phyloP scores from a whole-genome alignment of 2,888 invertebrate species.

The Rutpela maculata region DNA sequence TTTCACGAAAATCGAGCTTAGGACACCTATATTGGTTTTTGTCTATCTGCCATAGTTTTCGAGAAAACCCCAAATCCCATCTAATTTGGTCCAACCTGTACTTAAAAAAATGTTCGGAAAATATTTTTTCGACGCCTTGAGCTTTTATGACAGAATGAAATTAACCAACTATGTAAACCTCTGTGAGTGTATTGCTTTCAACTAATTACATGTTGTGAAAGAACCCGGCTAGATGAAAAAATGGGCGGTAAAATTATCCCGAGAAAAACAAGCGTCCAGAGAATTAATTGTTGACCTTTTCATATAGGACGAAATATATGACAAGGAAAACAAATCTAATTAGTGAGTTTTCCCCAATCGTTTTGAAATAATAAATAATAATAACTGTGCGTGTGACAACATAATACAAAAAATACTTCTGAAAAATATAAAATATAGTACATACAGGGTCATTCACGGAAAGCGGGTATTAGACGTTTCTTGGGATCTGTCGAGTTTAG shows the following conservation, averaged over 20 bases:
- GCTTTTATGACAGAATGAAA: neutral
- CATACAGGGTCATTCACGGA: no score
- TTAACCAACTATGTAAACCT: constrained; percentile 3
- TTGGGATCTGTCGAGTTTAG: no score
- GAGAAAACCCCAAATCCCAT: no score
- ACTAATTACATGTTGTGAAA: neutral
- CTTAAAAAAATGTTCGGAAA: no score
- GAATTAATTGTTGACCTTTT: neutral
- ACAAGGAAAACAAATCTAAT: neutral
- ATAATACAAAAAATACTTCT: no score
- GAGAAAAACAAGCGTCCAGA: neutral
- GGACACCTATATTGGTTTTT: no score
- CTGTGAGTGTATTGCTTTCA: neutral
- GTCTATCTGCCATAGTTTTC: no score
- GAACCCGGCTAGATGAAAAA: neutral
- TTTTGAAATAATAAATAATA: neutral
- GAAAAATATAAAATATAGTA: no score
- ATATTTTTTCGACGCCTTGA: neutral
- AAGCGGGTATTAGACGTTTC: no score
- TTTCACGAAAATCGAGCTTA: no score
- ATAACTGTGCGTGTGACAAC: neutral
- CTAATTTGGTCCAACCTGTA: no score
- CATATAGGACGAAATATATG: neutral
- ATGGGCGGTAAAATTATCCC: neutral
- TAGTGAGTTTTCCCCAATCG: neutral